phyloP scores from a whole-genome alignment of 2,888 invertebrate genomes.

The Xestobium rufovillosum region DNA sequence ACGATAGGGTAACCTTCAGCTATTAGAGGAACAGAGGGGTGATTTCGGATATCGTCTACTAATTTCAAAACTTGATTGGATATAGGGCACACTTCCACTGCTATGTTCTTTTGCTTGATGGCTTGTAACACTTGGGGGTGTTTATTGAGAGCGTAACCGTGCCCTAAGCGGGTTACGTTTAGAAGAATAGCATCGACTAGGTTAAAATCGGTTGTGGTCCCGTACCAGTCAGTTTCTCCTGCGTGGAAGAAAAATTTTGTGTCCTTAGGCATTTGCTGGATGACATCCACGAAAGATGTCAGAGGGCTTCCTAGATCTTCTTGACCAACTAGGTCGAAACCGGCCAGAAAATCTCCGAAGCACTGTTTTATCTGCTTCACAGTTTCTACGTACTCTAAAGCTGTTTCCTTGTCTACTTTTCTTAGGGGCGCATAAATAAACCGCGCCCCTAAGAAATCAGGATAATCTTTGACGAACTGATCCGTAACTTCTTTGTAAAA shows the following conservation, averaged over 20 bases:
- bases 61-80: constrained; percentile 67
- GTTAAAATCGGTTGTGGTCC: constrained; percentile 60
- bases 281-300: constrained; percentile 46
- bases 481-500: constrained; percentile 45
- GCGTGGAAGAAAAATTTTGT: constrained; percentile 35
- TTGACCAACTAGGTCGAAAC: constrained; percentile 76
- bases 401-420: constrained; percentile 36
- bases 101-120: constrained; percentile 53
- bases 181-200: constrained; percentile 68
- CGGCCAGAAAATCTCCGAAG: constrained; percentile 54
- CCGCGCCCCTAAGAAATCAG: constrained; percentile 52
- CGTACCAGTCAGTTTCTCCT: constrained; percentile 73
- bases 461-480: constrained; percentile 48
- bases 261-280: constrained; percentile 8
- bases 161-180: constrained; percentile 68
- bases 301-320: constrained; percentile 65
- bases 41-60: constrained; percentile 66
- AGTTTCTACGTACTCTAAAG: constrained; percentile 31
- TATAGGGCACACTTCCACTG: constrained; percentile 69
- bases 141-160: constrained; percentile 65
- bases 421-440: constrained; percentile 53
- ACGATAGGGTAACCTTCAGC: constrained; percentile 63
- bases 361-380: constrained; percentile 7
- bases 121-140: constrained; percentile 58
- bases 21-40: constrained; percentile 59